Evolutionary conservation across 2,888 invertebrate genomes (phyloP).

Genomic region (Rhorus exstirpatorius): DNA sequence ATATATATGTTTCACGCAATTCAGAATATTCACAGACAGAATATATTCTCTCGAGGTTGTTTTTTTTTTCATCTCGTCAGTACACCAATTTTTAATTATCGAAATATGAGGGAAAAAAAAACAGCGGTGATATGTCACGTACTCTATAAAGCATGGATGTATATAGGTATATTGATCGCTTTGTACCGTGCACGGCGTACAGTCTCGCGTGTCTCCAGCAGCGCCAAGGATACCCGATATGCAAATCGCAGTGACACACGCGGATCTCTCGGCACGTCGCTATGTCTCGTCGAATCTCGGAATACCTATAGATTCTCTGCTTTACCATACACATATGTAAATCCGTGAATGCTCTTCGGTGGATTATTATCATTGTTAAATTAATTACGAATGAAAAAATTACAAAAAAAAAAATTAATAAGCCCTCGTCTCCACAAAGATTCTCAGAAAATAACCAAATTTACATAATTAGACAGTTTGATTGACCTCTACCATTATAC

Average conservation of each 20-base stretch:
- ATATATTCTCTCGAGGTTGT: background rate
- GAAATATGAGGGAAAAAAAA: conserved; percentile 46
- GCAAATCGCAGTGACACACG: conserved; percentile 56
- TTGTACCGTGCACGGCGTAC: conserved; percentile 14
- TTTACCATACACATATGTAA: conserved; percentile 31
- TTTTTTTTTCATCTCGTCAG: background rate
- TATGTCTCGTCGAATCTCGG: conserved; percentile 58
- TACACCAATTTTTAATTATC: conserved; percentile 45
- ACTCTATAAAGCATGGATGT: background rate
- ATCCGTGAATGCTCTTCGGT: background rate
- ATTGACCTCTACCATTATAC: too few species aligned
- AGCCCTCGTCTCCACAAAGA: too few species aligned
- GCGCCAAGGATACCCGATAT: conserved; percentile 46
- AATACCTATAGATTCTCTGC: conserved; percentile 57
- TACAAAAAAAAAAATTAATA: too few species aligned
- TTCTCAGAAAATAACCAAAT: too few species aligned
- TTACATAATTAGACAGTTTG: too few species aligned
- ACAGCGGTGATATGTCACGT: background rate
- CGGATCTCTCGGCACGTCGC: conserved; percentile 26
- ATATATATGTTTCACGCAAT: too few species aligned
- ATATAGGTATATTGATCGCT: background rate
- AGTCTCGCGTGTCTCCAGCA: conserved; percentile 12
- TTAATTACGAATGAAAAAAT: too few species aligned
- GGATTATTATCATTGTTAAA: background rate
- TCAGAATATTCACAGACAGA: background rate